Percentiles rank a stretch among this genome's conserved stretches.
Conservation (phyloP, 2,113 vertebrate genomes). For the Mungos mungo region DNA sequence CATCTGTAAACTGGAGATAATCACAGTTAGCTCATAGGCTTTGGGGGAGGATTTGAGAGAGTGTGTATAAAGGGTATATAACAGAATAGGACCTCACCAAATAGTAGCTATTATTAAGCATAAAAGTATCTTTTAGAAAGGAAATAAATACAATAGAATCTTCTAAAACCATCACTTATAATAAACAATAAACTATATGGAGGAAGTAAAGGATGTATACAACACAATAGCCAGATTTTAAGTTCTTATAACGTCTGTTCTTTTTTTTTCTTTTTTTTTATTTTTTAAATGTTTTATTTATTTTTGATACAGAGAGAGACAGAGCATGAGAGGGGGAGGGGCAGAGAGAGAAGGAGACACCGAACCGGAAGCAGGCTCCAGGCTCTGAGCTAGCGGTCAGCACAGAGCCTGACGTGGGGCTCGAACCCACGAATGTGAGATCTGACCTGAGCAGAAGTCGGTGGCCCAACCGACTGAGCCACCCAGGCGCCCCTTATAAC, state of each 20-base stretch:
- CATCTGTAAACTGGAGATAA: background rate
- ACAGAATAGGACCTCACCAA: background rate
- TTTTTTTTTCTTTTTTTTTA: too few species aligned
- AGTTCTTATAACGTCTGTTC: background rate
- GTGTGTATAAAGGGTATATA: background rate
- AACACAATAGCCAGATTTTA: slow-evolving; percentile 28
- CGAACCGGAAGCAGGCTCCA: too few species aligned
- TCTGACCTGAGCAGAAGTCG: too few species aligned
- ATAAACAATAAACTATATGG: background rate
- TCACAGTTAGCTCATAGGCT: background rate
- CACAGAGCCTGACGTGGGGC: too few species aligned
- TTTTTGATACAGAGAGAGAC: too few species aligned
- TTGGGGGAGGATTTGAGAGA: background rate
- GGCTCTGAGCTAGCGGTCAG: too few species aligned
- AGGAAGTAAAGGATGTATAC: background rate
- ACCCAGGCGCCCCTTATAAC: too few species aligned
- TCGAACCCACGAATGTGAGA: too few species aligned
- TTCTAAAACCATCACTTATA: background rate
- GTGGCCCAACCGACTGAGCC: too few species aligned
- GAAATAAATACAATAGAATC: background rate
- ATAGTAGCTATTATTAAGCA: background rate
- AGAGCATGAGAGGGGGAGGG: too few species aligned
- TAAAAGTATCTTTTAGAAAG: background rate
- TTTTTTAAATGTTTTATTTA: too few species aligned
- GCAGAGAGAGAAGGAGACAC: too few species aligned